Evolutionary conservation across 2,797 vertebrate species (phyloP), one percentile per base, ranked within the genome.

Genomic region (Pantherophis alleghaniensis): DNA sequence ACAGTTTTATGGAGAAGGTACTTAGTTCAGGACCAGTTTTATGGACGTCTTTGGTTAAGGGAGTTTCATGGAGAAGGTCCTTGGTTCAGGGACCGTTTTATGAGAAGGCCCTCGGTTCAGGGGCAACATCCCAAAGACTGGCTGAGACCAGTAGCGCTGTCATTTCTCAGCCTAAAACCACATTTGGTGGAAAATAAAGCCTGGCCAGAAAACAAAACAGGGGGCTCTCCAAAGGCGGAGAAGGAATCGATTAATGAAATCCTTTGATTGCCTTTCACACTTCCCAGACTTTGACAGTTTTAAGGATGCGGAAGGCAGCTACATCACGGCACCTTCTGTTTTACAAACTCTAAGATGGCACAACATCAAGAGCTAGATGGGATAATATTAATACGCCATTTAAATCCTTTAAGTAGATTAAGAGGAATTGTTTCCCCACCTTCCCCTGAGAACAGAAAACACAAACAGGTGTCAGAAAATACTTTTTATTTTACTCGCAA

Each of bases 341-440:
- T 91, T 90, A 92, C 87, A 86, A 55, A 93, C 57, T 94, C 83
- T 56, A 63, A 26, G 53, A 10, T 51, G 92, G 79, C 94, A 61
- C 61, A 93, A 91, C 90, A 94, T 91, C 79, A 89, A 93, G 87
- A 94, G 61, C 20, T 57, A 87, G 93, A 91, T 89, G 63, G 86
- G 56, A 94, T 96, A 89, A 37, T 93, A 92, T 61, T 95, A 95
- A 91, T 60, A 63, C 74, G 89, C 92, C 63, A 90, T 91, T 95
- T 93, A 96, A 97, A 95, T 95, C 95, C 92, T 51, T 94, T 97
- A 96, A 96, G 91, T 24, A 95, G 95, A 96, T 97, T 94, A 95
- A 89, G 92, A 93, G 91, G 94, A 95, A 96, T 96, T 96, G 95
- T 59, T 93, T 92, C 87, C 0, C 59, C 0, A 42, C 18, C 37